Evolutionary conservation across 2,113 vertebrate species (phyloP).

Genomic region (Canis aureus): DNA sequence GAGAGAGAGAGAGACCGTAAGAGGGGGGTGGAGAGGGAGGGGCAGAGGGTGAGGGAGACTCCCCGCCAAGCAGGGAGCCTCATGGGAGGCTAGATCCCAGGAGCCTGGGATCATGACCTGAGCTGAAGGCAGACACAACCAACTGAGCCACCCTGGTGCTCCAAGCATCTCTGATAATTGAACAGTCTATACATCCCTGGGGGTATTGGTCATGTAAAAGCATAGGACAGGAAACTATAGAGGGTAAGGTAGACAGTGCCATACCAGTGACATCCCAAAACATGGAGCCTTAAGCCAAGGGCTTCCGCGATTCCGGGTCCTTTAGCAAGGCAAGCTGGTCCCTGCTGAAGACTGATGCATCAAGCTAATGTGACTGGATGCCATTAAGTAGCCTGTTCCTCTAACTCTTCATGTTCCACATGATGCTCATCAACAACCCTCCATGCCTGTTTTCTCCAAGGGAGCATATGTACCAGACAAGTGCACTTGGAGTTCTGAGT

Average conservation of each 20-base stretch:
- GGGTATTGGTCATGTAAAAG: rapidly evolving
- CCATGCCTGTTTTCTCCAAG: rapidly evolving
- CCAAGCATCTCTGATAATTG: neutral
- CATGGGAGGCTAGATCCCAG: too few relatives aligned
- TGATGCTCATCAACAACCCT: neutral
- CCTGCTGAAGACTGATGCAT: too few relatives aligned
- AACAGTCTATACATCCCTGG: neutral
- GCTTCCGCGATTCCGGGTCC: neutral
- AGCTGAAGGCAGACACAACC: neutral
- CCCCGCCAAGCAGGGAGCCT: neutral
- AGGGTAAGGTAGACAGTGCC: neutral
- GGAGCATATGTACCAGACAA: rapidly evolving
- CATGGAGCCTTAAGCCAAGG: neutral
- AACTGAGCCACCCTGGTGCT: neutral
- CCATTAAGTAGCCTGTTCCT: rapidly evolving
- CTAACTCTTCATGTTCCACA: neutral
- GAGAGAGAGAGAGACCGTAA: too few relatives aligned
- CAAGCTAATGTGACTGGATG: too few relatives aligned
- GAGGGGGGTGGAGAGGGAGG: neutral
- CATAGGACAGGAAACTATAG: neutral
- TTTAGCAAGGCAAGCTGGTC: neutral
- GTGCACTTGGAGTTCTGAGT: neutral
- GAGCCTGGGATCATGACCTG: neutral
- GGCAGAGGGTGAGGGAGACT: neutral
- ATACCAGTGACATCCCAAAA: neutral